phyloP scores from a whole-genome alignment of 2,797 vertebrate species.

The Telmatherina bonti region DNA sequence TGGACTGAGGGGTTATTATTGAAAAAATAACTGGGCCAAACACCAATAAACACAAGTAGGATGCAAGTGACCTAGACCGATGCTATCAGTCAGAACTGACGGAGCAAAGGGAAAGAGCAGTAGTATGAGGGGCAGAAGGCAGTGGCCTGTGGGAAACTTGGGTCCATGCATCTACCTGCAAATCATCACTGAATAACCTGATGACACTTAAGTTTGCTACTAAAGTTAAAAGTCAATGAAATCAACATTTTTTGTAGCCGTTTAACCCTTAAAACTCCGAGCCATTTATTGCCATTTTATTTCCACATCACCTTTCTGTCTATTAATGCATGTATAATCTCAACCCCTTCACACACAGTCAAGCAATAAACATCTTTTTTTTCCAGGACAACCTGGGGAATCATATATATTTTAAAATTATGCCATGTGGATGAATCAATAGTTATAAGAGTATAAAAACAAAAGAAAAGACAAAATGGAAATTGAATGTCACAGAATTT shows the following conservation, averaged over 20 bases:
- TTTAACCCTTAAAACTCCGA: constrained; percentile 29
- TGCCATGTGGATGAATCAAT: too few relatives aligned
- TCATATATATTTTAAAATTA: too few relatives aligned
- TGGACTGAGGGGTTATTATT: constrained; percentile 41
- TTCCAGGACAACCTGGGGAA: too few relatives aligned
- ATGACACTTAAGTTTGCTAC: constrained; percentile 3
- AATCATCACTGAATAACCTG: constrained; percentile 8
- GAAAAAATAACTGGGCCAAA: constrained; percentile 56
- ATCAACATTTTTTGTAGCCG: neutral
- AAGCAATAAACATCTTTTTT: too few relatives aligned
- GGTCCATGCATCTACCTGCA: constrained; percentile 17
- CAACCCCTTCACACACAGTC: too few relatives aligned
- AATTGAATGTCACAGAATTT: too few relatives aligned
- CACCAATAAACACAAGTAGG: constrained; percentile 58
- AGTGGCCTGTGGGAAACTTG: constrained; percentile 10
- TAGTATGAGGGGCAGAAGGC: constrained; percentile 8
- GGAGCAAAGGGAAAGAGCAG: constrained; percentile 17
- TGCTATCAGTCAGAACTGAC: constrained; percentile 39
- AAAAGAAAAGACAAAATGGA: too few relatives aligned
- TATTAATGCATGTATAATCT: too few relatives aligned
- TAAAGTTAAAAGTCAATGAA: neutral
- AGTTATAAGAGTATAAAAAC: too few relatives aligned
- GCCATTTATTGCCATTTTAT: too few relatives aligned
- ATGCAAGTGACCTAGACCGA: constrained; percentile 61
- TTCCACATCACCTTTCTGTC: too few relatives aligned